Base-by-base conservation (phyloP, 2,113 vertebrate species). In the Castor canadensis region DNA sequence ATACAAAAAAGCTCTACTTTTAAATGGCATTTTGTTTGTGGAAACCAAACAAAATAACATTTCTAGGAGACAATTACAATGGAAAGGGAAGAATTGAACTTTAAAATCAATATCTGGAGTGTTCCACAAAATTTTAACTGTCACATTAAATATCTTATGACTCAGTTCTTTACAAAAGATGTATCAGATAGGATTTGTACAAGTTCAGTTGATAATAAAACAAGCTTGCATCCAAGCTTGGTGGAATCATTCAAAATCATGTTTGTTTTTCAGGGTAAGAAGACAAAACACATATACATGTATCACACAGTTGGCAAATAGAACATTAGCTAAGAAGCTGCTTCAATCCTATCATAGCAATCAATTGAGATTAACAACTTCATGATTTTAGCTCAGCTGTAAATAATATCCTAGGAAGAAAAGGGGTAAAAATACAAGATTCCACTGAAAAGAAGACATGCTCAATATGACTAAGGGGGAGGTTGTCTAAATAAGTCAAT, bases 41-140 rank as follows among this genome's bases (percentile, higher is more conserved):
- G 11, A 91, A 92, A 86, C 76, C 95, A 88, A 86, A 66, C n/a
- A 82, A 94, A 95, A 93, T 67, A 67, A 38, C 45, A 54, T 90
- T 28, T 90, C 52, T 80, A 87, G n/a, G 20, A 92, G 71, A 73
- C 32, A 35, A 76, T 85, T 72, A 77, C 45, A 85, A 93, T 76
- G 43, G 24, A 79, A 95, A 89, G 56, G 19, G 3, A 58, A 87
- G 60, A 47, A 80, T 95, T 77, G 6, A 75, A 73, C 9, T 67
- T 75, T 54, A 75, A 94, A 77, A 81, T 86, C 54, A 86, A 72
- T 76, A 81, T 95, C 72, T 75, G n/a, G 1, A 38, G n/a, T 58
- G 47, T 49, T 88, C 22, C 52, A 88, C 1, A 91, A 93, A 88
- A 84, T 76, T 32, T 60, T 82, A 84, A 58, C 94, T 85, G 22